Base-by-base conservation (phyloP, 2,797 vertebrate species). In the Rallus crepitans region DNA sequence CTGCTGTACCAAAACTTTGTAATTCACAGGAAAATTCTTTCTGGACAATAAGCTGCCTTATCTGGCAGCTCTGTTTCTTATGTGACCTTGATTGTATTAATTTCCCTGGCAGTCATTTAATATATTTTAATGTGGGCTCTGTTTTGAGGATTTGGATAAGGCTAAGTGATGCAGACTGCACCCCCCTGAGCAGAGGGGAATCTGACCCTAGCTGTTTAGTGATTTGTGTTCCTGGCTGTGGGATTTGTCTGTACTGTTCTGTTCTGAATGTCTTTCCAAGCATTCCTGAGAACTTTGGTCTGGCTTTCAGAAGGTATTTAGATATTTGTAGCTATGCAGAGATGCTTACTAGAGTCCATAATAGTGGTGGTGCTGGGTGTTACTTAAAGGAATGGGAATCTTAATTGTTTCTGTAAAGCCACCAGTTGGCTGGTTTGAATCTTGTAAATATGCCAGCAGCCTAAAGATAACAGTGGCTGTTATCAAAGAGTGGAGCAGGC, bases 1-100 rank as follows among this genome's bases (percentile, higher is more conserved):
- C 42, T 77, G 60, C 66, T 94, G 39, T 89, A 91, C 48, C 77
- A 91, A 88, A 90, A 82, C 45, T 79, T 93, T 82, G 37, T 76
- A 65, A 66, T 87, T 84, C 4, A 5, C 56, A 23, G 59, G 56
- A 79, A 80, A 79, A 85, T 61, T 57, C 19, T 65, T 76, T 4
- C 45, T 77, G 40, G 35, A 50, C 8, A 39, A 59, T 45, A 24
- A 71, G 25, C 14, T 87, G 7, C 42, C 30, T 83, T 85, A 42
- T 70, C 78, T 86, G 75, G 53, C 52, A 70, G 18, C 52, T 83
- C 14, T 65, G 5, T 85, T 94, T 24, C 7, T 56, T 81, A 33
- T 63, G 33, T 76, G 55, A 86, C 60, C 48, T 93, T 9, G 4
- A 50, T 47, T 86, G 24, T 90, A 57, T 75, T 94, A 1, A 11